phyloP scores from a whole-genome alignment of 2,797 vertebrate genomes.

The Oreortyx pictus region DNA sequence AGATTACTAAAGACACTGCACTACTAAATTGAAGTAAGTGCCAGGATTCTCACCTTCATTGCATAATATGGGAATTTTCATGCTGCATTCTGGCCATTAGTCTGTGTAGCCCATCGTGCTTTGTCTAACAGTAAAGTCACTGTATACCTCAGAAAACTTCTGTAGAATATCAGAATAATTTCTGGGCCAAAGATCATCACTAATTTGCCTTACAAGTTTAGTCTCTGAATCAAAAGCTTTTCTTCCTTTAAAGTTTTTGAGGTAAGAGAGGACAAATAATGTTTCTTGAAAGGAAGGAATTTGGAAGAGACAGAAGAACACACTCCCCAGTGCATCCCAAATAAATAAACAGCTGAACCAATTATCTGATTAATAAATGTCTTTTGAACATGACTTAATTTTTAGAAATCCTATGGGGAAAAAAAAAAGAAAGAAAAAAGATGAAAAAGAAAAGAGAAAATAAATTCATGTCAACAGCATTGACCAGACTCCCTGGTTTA shows the following conservation, averaged over 20 bases:
- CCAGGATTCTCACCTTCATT: background rate
- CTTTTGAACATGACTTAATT: background rate
- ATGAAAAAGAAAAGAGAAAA: background rate
- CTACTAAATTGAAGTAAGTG: background rate
- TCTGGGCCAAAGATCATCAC: background rate
- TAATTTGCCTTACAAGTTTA: background rate
- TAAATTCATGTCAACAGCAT: background rate
- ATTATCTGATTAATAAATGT: background rate
- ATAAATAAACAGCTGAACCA: background rate
- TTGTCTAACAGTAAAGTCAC: background rate
- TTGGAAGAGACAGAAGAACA: background rate
- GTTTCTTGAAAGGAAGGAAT: background rate
- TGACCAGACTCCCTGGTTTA: background rate
- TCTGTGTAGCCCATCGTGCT: background rate
- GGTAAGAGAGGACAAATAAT: background rate
- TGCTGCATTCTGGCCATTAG: background rate
- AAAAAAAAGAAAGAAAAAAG: background rate
- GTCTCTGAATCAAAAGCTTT: background rate
- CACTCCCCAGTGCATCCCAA: background rate
- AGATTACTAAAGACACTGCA: background rate
- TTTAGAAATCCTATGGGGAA: background rate
- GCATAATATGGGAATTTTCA: background rate
- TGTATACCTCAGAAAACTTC: background rate
- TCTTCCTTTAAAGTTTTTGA: background rate
- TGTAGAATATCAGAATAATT: background rate